These are phyloP conservation scores for Biston stratarius DNA, from an alignment of 2,888 invertebrate species.

Conservation along the genomic window DNA sequence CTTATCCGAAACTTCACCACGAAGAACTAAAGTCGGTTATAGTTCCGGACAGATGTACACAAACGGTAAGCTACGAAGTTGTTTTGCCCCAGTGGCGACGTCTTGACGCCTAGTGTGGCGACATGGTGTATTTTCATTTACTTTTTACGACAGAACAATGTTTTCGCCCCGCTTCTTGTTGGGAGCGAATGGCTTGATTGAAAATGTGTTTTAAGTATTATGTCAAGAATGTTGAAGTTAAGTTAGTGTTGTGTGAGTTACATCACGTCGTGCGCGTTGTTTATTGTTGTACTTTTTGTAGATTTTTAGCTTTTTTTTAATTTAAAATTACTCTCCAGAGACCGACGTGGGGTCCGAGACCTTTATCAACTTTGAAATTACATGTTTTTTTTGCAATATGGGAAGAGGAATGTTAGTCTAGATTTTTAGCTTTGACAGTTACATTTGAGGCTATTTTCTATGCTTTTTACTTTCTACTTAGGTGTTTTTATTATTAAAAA, in stretches of 20 bases:
- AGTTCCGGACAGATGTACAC: not conserved
- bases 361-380: too few relatives aligned
- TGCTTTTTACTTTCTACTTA: too few relatives aligned
- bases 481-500: too few relatives aligned
- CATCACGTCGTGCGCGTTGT: slow-evolving; percentile 10
- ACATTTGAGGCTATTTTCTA: too few relatives aligned
- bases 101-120: slow-evolving; percentile 50
- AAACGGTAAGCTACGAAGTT: slow-evolving; percentile 32
- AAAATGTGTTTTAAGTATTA: slow-evolving; percentile 38
- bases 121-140: slow-evolving; percentile 62
- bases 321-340: too few relatives aligned
- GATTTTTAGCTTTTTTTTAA: too few relatives aligned
- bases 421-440: too few relatives aligned
- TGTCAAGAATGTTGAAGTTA: slow-evolving; percentile 16
- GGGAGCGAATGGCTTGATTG: slow-evolving; percentile 38
- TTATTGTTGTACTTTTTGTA: not conserved
- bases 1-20: too few relatives aligned
- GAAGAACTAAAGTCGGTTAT: not conserved
- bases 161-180: slow-evolving; percentile 51
- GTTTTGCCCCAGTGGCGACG: slow-evolving; percentile 57
- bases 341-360: too few relatives aligned
- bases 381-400: too few relatives aligned
- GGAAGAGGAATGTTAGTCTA: too few relatives aligned
- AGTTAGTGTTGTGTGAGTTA: not conserved
- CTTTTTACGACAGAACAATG: slow-evolving; percentile 68